Percentiles rank a stretch among this genome's conserved stretches.
phyloP scores from a whole-genome alignment of 2,113 vertebrate species.

The Caretta caretta region DNA sequence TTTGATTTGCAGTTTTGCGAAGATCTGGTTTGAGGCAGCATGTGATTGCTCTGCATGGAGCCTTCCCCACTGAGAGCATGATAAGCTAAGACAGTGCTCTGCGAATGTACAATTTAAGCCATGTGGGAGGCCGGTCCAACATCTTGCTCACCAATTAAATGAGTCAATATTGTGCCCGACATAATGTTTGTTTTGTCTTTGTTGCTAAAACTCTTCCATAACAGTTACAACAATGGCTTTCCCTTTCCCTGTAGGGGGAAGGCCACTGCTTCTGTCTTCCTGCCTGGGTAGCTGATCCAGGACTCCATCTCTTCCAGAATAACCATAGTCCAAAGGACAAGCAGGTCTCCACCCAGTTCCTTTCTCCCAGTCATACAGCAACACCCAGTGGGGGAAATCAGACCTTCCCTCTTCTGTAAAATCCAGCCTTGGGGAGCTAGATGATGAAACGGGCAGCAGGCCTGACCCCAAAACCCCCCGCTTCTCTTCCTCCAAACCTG shows the following conservation, averaged over 20 bases:
- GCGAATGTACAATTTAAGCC: constrained; percentile 57
- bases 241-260: not conserved
- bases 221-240: constrained; percentile 4
- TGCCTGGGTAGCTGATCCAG: not conserved
- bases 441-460: not conserved
- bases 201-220: constrained; percentile 63
- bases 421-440: not conserved
- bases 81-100: constrained; percentile 35
- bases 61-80: constrained; percentile 65
- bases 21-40: constrained; percentile 29
- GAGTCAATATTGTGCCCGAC: constrained; percentile 46
- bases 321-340: not conserved
- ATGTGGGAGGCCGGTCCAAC: constrained; percentile 61
- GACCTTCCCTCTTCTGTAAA: not conserved
- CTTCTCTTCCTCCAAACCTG: not conserved
- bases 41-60: constrained; percentile 59
- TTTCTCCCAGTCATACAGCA: not conserved
- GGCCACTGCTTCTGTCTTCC: not conserved
- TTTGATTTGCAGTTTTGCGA: constrained; percentile 66
- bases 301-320: rapidly evolving
- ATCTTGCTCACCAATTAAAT: constrained; percentile 64
- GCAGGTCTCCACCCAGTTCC: rapidly evolving
- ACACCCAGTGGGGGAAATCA: not conserved
- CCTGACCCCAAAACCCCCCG: not conserved
- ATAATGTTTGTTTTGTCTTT: constrained; percentile 55